Base-by-base conservation (phyloP, 1,140 invertebrate genomes). In the Helicoverpa armigera region DNA sequence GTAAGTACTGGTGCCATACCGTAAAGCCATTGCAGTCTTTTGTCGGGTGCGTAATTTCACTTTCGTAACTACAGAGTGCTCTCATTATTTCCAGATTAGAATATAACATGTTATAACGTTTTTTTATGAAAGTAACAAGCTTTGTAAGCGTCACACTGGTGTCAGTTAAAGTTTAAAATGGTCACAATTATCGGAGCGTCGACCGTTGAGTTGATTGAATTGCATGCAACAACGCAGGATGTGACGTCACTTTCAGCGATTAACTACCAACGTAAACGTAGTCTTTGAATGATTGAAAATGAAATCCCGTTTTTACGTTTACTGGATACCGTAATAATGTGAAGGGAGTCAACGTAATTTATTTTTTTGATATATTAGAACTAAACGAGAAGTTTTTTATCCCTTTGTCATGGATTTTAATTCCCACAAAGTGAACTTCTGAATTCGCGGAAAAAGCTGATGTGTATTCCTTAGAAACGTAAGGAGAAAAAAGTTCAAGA, bases 141-240 rank as follows among this genome's bases (percentile, higher is more conserved):
- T 63, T 63, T 53, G 16, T 80, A 29, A 53, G 35, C 73, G 60
- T 77, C 51, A 77, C 70, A 77, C 70, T 81, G 54, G 75, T 79
- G 82, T 81, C 79, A 79, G 61, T 76, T 73, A 53, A 73, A 23
- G 53, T 43, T 81, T 75, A 63, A 79, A 78, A 81, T 31, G 79
- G 67, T 74, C 75, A 60, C 61, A 78, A 79, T 63, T 69, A 83
- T 75, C 53, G 53, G 69, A 78, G 74, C 75, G 80, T 51, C 69
- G 75, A 79, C 65, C 63, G 82, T 60, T 61, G 75, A 50, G 61
- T 67, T 70, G 70, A 76, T 69, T 72, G 75, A 83, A 50, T 35
- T 65, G 83, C 76, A 63, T 43, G 35, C 35, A 18, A 58, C 72
- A 56, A 13, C 13, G 70, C 35, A 81, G 72, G 79, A 81, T 81